These are phyloP conservation scores for Orchestia grillus DNA, from an alignment of 1,140 invertebrate species.

Conservation along the genomic window DNA sequence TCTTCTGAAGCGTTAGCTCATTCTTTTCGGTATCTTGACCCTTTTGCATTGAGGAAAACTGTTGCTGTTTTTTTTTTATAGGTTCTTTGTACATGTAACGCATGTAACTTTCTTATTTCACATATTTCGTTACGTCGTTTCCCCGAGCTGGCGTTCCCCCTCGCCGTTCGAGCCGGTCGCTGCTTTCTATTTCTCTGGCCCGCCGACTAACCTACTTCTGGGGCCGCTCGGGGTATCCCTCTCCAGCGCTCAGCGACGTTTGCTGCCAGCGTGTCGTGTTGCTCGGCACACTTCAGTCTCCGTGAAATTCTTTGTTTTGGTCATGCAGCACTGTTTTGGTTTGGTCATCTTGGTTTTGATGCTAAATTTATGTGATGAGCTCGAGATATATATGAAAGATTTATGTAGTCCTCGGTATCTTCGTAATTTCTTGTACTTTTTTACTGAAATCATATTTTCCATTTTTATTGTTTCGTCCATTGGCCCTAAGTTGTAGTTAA, in stretches of 20 bases:
- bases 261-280: background rate
- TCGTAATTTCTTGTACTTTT: background rate
- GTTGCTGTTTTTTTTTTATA: no score
- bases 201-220: background rate
- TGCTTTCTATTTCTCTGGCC: constrained; percentile 4
- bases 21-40: no score
- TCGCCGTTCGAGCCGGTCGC: background rate
- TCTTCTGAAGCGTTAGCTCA: no score
- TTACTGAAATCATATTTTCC: background rate
- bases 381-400: background rate
- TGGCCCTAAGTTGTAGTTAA: background rate
- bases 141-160: background rate
- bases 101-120: background rate
- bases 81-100: no score
- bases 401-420: background rate
- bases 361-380: background rate
- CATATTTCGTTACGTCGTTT: background rate
- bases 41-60: no score
- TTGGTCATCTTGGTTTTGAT: background rate
- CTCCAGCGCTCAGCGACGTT: background rate
- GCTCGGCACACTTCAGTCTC: background rate
- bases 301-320: background rate
- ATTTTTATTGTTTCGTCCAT: background rate
- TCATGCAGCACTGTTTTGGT: background rate
- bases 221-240: background rate